These are phyloP conservation scores for Oligia strigilis DNA, from an alignment of 2,888 invertebrate genomes.

Conservation along the genomic window DNA sequence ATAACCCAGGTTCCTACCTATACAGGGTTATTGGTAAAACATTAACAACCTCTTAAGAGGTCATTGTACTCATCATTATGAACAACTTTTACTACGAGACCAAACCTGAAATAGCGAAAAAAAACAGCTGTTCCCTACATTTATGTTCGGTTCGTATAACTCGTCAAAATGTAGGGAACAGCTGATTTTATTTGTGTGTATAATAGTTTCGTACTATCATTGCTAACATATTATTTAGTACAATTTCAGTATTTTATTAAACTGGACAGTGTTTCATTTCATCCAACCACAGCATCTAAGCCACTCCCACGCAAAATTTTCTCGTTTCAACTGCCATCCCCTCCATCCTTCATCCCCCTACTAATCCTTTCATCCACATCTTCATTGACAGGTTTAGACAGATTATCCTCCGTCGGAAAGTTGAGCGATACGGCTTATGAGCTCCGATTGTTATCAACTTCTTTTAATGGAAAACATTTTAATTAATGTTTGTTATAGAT, in stretches of 20 bases:
- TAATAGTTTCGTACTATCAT: not conserved
- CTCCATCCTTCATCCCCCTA: conserved; percentile 11
- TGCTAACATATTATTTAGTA: not conserved
- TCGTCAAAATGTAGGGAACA: no score
- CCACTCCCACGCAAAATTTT: conserved; percentile 38
- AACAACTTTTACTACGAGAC: no score
- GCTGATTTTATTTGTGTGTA: not conserved
- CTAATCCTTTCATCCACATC: conserved; percentile 54
- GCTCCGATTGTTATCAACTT: conserved; percentile 45
- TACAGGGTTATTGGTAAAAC: no score
- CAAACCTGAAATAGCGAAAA: no score
- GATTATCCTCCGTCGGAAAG: conserved; percentile 57
- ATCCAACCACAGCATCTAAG: not conserved
- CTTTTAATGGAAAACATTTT: conserved; percentile 49
- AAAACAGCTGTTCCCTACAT: no score
- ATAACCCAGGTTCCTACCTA: not conserved
- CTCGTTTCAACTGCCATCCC: conserved; percentile 42
- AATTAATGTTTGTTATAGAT: conserved; percentile 43
- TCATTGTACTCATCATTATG: no score
- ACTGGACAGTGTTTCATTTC: not conserved
- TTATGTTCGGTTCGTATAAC: no score
- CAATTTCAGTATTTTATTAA: not conserved
- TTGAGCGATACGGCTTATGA: conserved; percentile 42
- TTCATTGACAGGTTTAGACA: conserved; percentile 65
- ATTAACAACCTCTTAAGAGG: no score